Percentiles rank a stretch among this genome's conserved stretches.
These are phyloP conservation scores for Ctenopoma kingsleyae DNA, from an alignment of 2,797 vertebrate species.

Conservation along the genomic window DNA sequence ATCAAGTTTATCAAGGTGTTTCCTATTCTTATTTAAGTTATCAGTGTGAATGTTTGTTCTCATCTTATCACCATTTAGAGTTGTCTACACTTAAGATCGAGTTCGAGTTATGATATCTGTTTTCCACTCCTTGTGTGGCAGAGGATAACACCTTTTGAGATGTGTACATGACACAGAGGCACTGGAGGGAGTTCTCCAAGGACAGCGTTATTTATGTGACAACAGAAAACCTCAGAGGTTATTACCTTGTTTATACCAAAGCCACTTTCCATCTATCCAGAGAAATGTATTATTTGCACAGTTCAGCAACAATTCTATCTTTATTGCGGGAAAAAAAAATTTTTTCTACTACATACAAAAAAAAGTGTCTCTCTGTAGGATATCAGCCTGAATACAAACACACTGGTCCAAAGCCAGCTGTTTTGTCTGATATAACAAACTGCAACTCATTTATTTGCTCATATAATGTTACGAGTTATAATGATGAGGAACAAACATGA, in stretches of 20 bases:
- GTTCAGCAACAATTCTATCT: slow-evolving; percentile 14
- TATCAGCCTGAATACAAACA: slow-evolving; percentile 15
- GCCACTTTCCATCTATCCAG: slow-evolving; percentile 8
- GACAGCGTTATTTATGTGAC: slow-evolving; percentile 43
- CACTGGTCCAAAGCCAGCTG: slow-evolving; percentile 1
- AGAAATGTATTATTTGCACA: slow-evolving; percentile 22
- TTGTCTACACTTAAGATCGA: slow-evolving; percentile 10
- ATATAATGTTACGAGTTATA: not conserved
- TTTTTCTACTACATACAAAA: not conserved
- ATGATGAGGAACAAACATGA: not conserved
- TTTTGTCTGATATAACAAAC: slow-evolving; percentile 1
- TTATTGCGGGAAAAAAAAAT: slow-evolving; percentile 11
- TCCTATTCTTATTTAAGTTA: not conserved
- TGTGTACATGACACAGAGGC: slow-evolving; percentile 30
- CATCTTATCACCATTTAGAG: slow-evolving; percentile 4
- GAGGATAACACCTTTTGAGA: slow-evolving; percentile 20
- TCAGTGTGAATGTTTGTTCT: not conserved
- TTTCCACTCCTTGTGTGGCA: slow-evolving; percentile 20
- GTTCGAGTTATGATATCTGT: slow-evolving; percentile 18
- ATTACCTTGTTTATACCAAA: slow-evolving; percentile 48
- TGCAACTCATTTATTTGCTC: not conserved
- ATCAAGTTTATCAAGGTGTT: slow-evolving; percentile 15
- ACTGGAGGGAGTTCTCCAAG: slow-evolving; percentile 29
- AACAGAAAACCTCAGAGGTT: slow-evolving; percentile 45
- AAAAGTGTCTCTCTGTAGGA: not conserved